phyloP scores from a whole-genome alignment of 2,797 vertebrate genomes.

The Triplophysa bombifrons region DNA sequence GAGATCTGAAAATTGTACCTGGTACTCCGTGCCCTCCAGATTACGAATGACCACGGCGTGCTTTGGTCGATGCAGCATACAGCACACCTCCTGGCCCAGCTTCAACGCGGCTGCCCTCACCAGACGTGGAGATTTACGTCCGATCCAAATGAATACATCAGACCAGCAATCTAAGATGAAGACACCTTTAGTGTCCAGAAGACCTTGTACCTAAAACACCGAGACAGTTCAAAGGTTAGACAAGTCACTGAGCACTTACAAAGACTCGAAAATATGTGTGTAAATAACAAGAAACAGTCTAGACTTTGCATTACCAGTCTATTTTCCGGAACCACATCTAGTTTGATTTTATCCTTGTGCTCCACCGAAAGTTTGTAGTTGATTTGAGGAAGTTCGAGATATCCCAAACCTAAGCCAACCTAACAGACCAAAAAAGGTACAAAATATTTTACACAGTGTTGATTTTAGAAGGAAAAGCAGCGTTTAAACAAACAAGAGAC shows the following conservation, averaged over 20 bases:
- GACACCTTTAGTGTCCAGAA: conserved; percentile 94
- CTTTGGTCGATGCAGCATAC: conserved; percentile 95
- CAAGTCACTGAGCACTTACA: background rate
- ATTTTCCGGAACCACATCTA: conserved; percentile 89
- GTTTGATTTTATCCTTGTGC: conserved; percentile 90
- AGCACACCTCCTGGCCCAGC: conserved; percentile 94
- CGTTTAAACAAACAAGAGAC: background rate
- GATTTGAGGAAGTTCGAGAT: conserved; percentile 96
- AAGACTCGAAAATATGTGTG: too few relatives aligned
- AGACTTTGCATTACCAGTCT: conserved; percentile 81
- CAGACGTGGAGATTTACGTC: conserved; percentile 91
- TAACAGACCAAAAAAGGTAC: conserved; percentile 59
- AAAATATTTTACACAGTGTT: background rate
- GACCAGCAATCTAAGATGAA: conserved; percentile 99
- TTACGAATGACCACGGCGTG: conserved; percentile 91
- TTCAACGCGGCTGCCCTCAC: conserved; percentile 95
- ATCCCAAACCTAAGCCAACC: conserved; percentile 95
- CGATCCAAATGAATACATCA: conserved; percentile 98
- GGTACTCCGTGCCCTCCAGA: conserved; percentile 93
- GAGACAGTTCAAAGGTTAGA: background rate
- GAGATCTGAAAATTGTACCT: conserved; percentile 73
- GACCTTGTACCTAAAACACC: conserved; percentile 84
- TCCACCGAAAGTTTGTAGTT: conserved; percentile 98
- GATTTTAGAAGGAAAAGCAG: background rate
- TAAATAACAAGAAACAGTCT: background rate